Base-by-base conservation (phyloP, 2,797 vertebrate species). In the Garrulus glandarius region DNA sequence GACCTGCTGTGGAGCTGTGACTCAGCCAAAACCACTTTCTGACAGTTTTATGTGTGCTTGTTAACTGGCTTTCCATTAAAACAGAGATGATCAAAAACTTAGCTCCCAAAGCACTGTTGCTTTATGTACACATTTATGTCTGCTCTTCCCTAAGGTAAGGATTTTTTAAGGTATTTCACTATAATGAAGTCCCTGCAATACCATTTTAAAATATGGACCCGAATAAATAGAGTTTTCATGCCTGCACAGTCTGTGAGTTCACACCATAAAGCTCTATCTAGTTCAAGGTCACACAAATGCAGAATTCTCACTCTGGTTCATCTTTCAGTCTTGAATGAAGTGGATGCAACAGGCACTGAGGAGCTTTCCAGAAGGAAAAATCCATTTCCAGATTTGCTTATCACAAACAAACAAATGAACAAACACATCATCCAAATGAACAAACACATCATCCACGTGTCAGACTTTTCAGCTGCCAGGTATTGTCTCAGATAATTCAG, bases 231-330 rank as follows among this genome's bases (percentile, higher is more conserved):
- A 75, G 36, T 89, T 91, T 84, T 84, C 60, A 50, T 84, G 61
- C 60, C 87, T 92, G 50, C 80, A 49, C 57, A 47, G n/a, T 53
- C 74, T 53, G 64, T 80, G 88, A 72, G 64, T 88, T 92, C 84
- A 44, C 63, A 55, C 39, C 9, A 6, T 76, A 69, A 69, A 79
- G 77, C 52, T 92, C 36, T 64, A 2, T 53, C 75, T 69, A 11
- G 78, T 81, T 52, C 88, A 93, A 93, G 92, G 93, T 94, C 88
- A 87, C 49, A 53, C 83, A 63, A 80, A 37, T 52, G 74, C 92
- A 69, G 77, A 88, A 65, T 92, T 50, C 63, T 92, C 83, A 44
- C 69, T 95, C 46, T 24, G 60, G 15, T 75, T 88, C 39, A 53
- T 90, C 76, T 65, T 65, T 44, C 52, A 67, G 52, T 61, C 80